Conservation (phyloP, 1,140 invertebrate species). For the Latrodectus geometricus region DNA sequence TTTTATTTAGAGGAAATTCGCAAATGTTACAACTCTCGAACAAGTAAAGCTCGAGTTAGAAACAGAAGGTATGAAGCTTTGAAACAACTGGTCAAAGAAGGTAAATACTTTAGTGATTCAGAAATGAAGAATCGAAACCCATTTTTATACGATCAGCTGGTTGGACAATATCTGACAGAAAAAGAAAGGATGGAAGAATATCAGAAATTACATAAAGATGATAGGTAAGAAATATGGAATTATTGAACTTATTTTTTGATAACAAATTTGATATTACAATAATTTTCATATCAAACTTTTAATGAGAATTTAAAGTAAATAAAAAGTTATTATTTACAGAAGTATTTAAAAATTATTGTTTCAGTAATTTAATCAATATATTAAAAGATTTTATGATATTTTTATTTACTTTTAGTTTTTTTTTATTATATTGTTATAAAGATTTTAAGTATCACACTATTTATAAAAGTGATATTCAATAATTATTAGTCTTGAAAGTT, state of each 20-base stretch:
- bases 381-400: too few relatives aligned
- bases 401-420: too few relatives aligned
- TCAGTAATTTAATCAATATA: too few relatives aligned
- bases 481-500: too few relatives aligned
- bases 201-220: constrained; percentile 67
- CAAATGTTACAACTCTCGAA: constrained; percentile 65
- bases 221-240: constrained; percentile 52
- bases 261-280: too few relatives aligned
- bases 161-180: constrained; percentile 84
- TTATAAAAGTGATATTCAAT: too few relatives aligned
- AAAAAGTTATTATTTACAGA: too few relatives aligned
- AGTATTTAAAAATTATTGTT: too few relatives aligned
- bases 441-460: too few relatives aligned
- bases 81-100: constrained; percentile 77
- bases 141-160: constrained; percentile 86
- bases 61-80: constrained; percentile 87
- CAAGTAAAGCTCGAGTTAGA: constrained; percentile 73
- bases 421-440: too few relatives aligned
- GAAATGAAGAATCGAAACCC: constrained; percentile 94
- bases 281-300: neutral
- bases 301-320: too few relatives aligned
- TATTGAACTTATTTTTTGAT: neutral
- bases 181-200: constrained; percentile 74
- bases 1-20: constrained; percentile 74
- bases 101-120: constrained; percentile 87